phyloP scores from a whole-genome alignment of 2,113 vertebrate species.

The Campylomormyrus tamandua region DNA sequence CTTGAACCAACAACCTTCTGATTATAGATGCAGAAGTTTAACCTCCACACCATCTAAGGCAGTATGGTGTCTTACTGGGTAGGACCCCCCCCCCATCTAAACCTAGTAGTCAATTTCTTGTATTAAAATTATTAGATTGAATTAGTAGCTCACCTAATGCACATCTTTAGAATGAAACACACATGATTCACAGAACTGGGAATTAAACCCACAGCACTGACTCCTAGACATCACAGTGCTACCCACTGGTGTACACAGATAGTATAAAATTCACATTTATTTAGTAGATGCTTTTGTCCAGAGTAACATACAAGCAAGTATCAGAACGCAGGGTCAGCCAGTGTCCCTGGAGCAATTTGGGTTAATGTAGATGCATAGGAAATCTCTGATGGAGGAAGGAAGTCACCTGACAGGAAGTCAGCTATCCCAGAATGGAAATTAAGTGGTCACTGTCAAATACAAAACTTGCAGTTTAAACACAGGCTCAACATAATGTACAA shows the following conservation, averaged over 20 bases:
- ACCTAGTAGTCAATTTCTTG: background rate
- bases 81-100: background rate
- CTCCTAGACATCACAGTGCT: background rate
- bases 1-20: background rate
- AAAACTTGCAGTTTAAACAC: background rate
- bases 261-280: background rate
- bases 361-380: background rate
- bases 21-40: background rate
- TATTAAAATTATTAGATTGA: background rate
- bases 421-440: background rate
- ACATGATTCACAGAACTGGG: background rate
- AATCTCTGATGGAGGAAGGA: background rate
- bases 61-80: background rate
- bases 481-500: background rate
- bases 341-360: background rate
- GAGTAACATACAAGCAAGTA: background rate
- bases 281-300: background rate
- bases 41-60: background rate
- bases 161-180: background rate
- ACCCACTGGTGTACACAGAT: background rate
- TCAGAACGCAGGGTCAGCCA: background rate
- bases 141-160: background rate
- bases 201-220: background rate
- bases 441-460: background rate
- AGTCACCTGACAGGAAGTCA: background rate